Evolutionary conservation across 2,113 vertebrate genomes (phyloP).

Genomic region (Pteropus alecto): DNA sequence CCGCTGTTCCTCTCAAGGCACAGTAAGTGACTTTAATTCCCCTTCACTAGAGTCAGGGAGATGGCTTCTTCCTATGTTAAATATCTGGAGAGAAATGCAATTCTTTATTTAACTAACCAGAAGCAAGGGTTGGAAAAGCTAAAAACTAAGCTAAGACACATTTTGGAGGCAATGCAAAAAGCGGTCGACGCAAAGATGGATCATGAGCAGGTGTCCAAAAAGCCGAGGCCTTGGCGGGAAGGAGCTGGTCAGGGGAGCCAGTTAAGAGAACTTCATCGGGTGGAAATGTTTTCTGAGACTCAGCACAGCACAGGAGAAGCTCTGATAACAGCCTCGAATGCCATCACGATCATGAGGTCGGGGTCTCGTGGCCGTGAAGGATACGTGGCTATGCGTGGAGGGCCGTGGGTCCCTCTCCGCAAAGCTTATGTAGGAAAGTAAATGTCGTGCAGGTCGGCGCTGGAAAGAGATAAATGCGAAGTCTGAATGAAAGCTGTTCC

Average conservation of each 20-base stretch:
- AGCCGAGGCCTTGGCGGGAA: fast-evolving
- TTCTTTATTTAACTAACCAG: not conserved
- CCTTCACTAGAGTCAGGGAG: fast-evolving
- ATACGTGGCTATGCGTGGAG: fast-evolving
- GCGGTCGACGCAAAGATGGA: fast-evolving
- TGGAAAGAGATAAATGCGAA: fast-evolving
- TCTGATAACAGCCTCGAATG: not conserved
- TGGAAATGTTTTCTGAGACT: no score
- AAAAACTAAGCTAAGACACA: not conserved
- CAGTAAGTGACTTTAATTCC: not conserved
- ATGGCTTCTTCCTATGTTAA: fast-evolving
- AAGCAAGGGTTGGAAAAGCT: not conserved
- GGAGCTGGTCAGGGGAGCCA: fast-evolving
- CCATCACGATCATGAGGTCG: fast-evolving
- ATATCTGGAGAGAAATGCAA: not conserved
- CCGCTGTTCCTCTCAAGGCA: fast-evolving
- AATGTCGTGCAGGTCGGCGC: fast-evolving
- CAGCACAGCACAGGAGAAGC: fast-evolving
- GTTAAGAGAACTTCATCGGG: fast-evolving
- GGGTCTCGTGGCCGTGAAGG: fast-evolving
- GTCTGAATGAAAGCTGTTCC: not conserved
- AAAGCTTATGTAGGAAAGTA: fast-evolving
- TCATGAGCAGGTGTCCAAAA: fast-evolving
- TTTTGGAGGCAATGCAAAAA: not conserved
- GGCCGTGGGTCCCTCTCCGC: fast-evolving